Conservation (phyloP, 2,797 vertebrate genomes). For the Gallinago nigripennis region DNA sequence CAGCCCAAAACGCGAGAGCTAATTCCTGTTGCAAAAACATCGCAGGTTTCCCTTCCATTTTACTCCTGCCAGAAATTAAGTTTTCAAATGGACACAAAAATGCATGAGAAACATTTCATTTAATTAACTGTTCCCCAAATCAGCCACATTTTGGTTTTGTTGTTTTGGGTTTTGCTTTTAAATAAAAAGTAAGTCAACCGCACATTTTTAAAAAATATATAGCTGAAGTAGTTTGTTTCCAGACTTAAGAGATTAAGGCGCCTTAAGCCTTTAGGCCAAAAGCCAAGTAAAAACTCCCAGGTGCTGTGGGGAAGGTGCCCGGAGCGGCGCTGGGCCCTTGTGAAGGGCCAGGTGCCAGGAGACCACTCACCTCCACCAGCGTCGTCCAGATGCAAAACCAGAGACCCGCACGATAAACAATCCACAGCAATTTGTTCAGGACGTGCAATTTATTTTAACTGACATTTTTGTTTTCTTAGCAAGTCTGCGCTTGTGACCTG, state of each 20-base stretch:
- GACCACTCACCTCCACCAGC: not conserved
- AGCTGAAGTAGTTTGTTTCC: not conserved
- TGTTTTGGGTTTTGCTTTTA: not conserved
- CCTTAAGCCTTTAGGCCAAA: not conserved
- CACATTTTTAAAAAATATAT: not conserved
- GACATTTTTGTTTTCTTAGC: slow-evolving; percentile 20
- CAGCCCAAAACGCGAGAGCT: not conserved
- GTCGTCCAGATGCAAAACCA: not conserved
- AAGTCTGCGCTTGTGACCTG: not conserved
- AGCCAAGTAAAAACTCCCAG: not conserved
- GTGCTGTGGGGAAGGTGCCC: not conserved
- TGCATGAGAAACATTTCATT: not conserved
- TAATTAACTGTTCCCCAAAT: not conserved
- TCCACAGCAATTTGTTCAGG: not conserved
- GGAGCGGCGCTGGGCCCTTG: not conserved
- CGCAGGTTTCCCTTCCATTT: not conserved
- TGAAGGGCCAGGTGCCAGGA: not conserved
- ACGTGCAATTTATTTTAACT: slow-evolving; percentile 26
- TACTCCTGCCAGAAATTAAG: not conserved
- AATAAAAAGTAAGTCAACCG: not conserved
- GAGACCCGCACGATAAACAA: not conserved
- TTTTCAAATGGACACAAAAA: not conserved
- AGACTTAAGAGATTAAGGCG: not conserved
- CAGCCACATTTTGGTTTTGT: not conserved
- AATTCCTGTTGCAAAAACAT: not conserved